A percentile compares a stretch with the other conserved stretches of the same genome.
Conservation (phyloP, 2,797 vertebrate genomes). For the Hozukius guyotensis region DNA sequence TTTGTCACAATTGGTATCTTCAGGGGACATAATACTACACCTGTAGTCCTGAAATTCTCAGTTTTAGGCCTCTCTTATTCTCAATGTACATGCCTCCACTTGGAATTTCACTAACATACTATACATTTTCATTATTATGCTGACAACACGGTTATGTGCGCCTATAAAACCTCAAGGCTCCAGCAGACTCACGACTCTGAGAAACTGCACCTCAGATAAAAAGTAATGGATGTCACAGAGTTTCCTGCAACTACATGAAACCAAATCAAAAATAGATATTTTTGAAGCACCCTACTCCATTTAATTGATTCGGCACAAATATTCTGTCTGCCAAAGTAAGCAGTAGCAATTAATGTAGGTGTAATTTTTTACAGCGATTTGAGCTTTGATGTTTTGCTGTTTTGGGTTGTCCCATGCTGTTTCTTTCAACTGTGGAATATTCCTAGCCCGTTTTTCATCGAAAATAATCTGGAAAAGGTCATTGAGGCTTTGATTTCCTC, state of each 20-base stretch:
- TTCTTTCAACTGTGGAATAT: constrained; percentile 29
- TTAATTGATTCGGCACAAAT: constrained; percentile 35
- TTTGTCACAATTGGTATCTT: background rate
- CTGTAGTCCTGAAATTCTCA: background rate
- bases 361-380: constrained; percentile 15
- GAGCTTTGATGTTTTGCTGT: constrained; percentile 56
- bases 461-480: constrained; percentile 31
- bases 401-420: constrained; percentile 1
- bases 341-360: constrained; percentile 50
- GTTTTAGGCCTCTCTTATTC: background rate
- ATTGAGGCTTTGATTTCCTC: constrained; percentile 34
- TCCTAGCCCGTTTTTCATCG: background rate
- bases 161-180: constrained; percentile 42
- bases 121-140: constrained; percentile 54
- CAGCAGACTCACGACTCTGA: constrained; percentile 5
- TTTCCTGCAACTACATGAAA: constrained; percentile 36
- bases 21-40: background rate
- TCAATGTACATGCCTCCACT: constrained; percentile 11
- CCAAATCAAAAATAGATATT: constrained; percentile 35
- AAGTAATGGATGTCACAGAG: constrained; percentile 31
- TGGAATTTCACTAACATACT: constrained; percentile 27
- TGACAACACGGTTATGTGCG: constrained; percentile 36
- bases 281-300: constrained; percentile 29
- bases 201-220: constrained; percentile 33
- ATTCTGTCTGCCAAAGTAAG: constrained; percentile 19